Conservation (phyloP, 2,797 vertebrate genomes). For the Lophotriccus pileatus region DNA sequence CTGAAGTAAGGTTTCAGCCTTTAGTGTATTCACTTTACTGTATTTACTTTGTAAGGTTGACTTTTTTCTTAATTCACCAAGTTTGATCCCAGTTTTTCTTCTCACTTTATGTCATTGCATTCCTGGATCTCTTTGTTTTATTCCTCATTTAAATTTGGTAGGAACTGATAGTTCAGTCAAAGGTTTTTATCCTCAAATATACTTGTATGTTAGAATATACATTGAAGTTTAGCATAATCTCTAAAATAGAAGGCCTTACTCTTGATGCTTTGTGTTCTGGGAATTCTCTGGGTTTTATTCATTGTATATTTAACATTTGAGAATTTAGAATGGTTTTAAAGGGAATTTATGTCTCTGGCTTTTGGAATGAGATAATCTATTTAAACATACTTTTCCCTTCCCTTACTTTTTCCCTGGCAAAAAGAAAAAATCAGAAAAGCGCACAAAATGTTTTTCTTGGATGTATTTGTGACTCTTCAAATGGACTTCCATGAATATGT, state of each 20-base stretch:
- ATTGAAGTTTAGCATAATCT: background rate
- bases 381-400: background rate
- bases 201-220: background rate
- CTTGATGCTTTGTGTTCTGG: background rate
- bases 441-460: background rate
- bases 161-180: background rate
- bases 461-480: background rate
- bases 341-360: background rate
- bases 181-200: background rate
- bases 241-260: background rate
- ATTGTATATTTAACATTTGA: background rate
- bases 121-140: background rate
- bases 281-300: background rate
- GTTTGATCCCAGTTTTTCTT: background rate
- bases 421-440: background rate
- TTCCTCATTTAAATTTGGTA: background rate
- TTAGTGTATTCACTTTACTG: background rate
- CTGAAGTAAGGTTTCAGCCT: background rate
- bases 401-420: background rate
- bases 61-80: background rate
- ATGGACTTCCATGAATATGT: background rate
- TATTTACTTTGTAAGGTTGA: background rate
- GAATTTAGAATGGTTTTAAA: background rate
- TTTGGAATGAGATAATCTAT: background rate
- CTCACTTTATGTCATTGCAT: background rate